Conservation (phyloP, 2,113 vertebrate genomes). For the Ornithorhynchus anatinus region DNA sequence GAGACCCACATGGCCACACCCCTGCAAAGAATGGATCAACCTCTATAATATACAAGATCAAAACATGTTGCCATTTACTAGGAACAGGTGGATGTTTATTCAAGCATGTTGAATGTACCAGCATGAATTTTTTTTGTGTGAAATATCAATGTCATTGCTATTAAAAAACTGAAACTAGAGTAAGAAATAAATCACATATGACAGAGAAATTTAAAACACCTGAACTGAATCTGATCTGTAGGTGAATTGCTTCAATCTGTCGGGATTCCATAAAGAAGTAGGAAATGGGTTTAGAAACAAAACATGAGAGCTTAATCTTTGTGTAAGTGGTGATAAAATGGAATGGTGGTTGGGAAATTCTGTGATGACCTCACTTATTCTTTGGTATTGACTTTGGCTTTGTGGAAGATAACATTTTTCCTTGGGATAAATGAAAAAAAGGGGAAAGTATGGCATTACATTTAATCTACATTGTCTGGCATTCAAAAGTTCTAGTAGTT, state of each 20-base stretch:
- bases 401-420: conserved; percentile 7
- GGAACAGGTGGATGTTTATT: neutral
- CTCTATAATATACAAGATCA: too few relatives aligned
- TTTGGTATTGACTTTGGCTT: neutral
- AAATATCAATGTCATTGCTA: conserved; percentile 4
- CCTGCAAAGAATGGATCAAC: too few relatives aligned
- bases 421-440: neutral
- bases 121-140: conserved; percentile 30
- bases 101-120: conserved; percentile 12
- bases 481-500: neutral
- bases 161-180: neutral
- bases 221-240: conserved; percentile 7
- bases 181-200: neutral
- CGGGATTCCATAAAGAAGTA: conserved; percentile 9
- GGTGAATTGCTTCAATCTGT: conserved; percentile 3
- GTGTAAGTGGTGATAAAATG: conserved; percentile 14
- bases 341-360: conserved; percentile 15
- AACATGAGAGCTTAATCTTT: neutral
- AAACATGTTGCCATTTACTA: neutral
- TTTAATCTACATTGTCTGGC: neutral
- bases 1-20: too few relatives aligned
- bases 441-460: neutral
- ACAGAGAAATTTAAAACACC: neutral
- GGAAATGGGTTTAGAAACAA: conserved; percentile 34
- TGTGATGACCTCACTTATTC: neutral